These are phyloP conservation scores for Papilio helenus DNA, from an alignment of 1,140 invertebrate genomes.

Conservation along the genomic window DNA sequence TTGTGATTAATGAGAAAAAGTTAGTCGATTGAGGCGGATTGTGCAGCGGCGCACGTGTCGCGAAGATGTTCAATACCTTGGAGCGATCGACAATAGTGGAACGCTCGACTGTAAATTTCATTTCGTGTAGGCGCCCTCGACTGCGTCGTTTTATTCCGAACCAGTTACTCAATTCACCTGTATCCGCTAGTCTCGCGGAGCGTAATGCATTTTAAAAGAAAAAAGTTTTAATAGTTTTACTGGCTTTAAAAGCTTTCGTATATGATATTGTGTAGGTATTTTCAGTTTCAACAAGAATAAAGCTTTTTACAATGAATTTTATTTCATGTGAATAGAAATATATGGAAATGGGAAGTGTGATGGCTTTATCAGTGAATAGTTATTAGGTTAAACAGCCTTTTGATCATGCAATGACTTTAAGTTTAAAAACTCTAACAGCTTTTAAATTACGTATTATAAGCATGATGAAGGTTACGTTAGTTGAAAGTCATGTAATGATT, in stretches of 20 bases:
- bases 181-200: constrained; percentile 13
- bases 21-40: background rate
- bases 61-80: constrained; percentile 22
- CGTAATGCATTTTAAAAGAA: constrained; percentile 29
- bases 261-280: background rate
- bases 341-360: background rate
- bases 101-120: constrained; percentile 55
- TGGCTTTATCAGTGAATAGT: too few relatives aligned
- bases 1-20: constrained; percentile 12
- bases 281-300: background rate
- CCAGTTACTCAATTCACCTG: constrained; percentile 37
- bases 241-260: constrained; percentile 2
- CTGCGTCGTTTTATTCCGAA: constrained; percentile 45
- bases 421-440: too few relatives aligned
- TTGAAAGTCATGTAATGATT: constrained; percentile 30
- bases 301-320: background rate
- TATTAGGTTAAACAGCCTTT: too few relatives aligned
- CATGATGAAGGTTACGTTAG: background rate
- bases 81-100: constrained; percentile 37
- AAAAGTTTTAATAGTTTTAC: constrained; percentile 30
- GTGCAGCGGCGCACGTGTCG: background rate
- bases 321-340: background rate
- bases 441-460: background rate
- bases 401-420: background rate
- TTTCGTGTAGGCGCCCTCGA: constrained; percentile 49